Evolutionary conservation across 35 echinoderm and acorn worm species (phyloP).

Genomic region (Heliocidaris tuberculata): DNA sequence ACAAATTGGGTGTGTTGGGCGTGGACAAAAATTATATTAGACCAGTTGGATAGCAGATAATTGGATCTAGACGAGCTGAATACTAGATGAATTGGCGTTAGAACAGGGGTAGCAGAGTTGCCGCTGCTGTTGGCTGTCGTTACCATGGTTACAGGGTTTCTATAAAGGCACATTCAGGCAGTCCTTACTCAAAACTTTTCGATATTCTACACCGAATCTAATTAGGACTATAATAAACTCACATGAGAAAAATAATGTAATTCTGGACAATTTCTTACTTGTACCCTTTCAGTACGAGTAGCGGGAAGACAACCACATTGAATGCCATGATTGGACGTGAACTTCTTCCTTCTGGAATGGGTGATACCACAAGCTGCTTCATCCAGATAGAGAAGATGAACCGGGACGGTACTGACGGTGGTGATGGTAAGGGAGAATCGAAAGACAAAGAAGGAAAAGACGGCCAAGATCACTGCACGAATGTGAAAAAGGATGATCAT

Average conservation of each 20-base stretch:
- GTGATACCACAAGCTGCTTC: constrained; percentile 31
- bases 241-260: background rate
- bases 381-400: constrained; percentile 11
- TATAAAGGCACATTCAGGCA: background rate
- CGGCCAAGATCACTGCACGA: background rate
- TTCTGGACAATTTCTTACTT: background rate
- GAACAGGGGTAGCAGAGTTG: too few species aligned
- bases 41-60: too few species aligned
- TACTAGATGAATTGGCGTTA: too few species aligned
- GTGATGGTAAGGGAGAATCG: background rate
- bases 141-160: too few species aligned
- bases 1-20: too few species aligned
- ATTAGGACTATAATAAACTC: background rate
- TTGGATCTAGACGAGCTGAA: too few species aligned
- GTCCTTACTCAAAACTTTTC: background rate
- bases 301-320: constrained; percentile 27
- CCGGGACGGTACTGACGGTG: background rate
- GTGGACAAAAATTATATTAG: too few species aligned
- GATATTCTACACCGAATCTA: background rate
- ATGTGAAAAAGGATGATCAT: background rate
- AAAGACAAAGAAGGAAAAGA: background rate
- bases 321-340: constrained; percentile 12
- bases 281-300: background rate
- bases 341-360: constrained; percentile 21
- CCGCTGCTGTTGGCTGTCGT: too few species aligned